Percentiles rank a stretch among this genome's conserved stretches.
Evolutionary conservation across 2,113 vertebrate genomes (phyloP).

Genomic region (Grammomys surdaster): DNA sequence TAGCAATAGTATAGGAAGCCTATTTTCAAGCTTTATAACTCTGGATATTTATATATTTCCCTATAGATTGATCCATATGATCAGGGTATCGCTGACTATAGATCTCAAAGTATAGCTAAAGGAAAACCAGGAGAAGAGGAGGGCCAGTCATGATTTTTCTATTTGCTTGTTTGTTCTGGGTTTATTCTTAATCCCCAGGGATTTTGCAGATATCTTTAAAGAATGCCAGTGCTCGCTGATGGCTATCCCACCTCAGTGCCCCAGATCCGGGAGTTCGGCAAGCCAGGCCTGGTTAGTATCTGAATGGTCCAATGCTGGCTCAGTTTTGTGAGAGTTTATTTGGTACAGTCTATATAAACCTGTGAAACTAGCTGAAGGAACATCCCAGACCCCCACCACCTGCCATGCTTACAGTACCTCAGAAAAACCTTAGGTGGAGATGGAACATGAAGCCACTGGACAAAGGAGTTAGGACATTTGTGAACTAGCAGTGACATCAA

Average conservation of each 20-base stretch:
- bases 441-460: background rate
- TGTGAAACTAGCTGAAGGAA: background rate
- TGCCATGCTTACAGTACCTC: background rate
- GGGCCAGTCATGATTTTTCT: background rate
- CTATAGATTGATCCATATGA: background rate
- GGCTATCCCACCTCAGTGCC: background rate
- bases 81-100: conserved; percentile 42
- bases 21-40: background rate
- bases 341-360: conserved; percentile 4
- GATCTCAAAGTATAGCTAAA: background rate
- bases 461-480: background rate
- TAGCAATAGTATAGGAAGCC: background rate
- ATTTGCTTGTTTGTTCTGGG: background rate
- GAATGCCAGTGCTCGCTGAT: background rate
- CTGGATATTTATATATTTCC: background rate
- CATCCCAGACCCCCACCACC: background rate
- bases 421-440: background rate
- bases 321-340: background rate
- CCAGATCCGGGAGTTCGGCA: background rate
- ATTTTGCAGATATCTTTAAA: conserved; percentile 43
- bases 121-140: background rate
- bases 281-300: background rate
- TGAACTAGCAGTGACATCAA: background rate
- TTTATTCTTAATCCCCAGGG: background rate
- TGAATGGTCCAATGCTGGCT: background rate